A percentile compares a stretch with the other conserved stretches of the same genome.
phyloP scores from a whole-genome alignment of 2,113 vertebrate genomes.

The Centropristis striata region DNA sequence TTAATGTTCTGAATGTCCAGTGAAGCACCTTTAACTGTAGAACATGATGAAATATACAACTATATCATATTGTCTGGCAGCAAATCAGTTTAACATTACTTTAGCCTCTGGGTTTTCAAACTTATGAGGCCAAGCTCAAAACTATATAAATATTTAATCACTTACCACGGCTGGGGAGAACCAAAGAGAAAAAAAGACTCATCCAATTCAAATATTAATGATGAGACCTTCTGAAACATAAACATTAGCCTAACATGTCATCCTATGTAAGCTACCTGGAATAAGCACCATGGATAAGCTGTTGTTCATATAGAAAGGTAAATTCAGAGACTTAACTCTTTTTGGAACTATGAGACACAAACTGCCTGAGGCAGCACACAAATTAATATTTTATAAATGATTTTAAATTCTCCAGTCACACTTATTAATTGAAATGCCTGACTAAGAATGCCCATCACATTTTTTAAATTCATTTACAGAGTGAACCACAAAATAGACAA shows the following conservation, averaged over 20 bases:
- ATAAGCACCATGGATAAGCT: conserved; percentile 8
- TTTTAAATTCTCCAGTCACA: conserved; percentile 4
- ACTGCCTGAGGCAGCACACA: conserved; percentile 8
- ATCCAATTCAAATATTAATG: conserved; percentile 58
- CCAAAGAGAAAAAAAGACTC: conserved; percentile 30
- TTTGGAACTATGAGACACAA: background rate
- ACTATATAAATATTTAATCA: conserved; percentile 66
- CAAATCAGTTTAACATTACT: conserved; percentile 32
- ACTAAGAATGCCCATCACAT: background rate
- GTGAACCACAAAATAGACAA: background rate
- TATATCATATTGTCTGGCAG: conserved; percentile 13
- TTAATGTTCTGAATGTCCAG: too few species aligned
- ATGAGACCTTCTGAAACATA: conserved; percentile 53
- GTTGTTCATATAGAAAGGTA: conserved; percentile 1
- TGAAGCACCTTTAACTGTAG: background rate
- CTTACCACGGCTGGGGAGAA: conserved; percentile 28
- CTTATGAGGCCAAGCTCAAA: conserved; percentile 50
- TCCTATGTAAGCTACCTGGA: background rate
- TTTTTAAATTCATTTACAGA: background rate
- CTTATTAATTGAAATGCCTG: background rate
- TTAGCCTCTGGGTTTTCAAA: conserved; percentile 41
- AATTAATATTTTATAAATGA: background rate
- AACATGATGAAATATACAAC: background rate
- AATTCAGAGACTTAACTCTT: background rate
- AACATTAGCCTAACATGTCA: conserved; percentile 20